These are phyloP conservation scores for Ichneumon xanthorius DNA, from an alignment of 2,888 invertebrate species.

Conservation along the genomic window DNA sequence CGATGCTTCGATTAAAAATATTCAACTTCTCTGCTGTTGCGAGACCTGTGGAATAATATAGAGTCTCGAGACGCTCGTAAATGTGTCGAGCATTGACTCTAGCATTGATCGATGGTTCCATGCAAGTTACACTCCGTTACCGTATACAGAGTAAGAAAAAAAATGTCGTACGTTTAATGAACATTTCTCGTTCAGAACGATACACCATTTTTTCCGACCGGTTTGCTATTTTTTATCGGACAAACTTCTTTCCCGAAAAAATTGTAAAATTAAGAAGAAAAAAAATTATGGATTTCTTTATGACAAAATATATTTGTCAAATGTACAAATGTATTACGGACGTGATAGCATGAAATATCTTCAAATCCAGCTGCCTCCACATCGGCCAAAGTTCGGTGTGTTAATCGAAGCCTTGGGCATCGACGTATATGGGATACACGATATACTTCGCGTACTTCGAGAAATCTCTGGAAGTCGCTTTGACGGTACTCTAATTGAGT, in stretches of 20 bases:
- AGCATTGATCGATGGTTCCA: background rate
- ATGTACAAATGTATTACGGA: no score
- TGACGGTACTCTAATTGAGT: constrained; percentile 6
- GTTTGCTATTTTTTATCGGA: no score
- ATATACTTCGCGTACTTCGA: background rate
- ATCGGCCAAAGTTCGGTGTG: background rate
- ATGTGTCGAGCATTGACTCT: background rate
- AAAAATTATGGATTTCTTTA: no score
- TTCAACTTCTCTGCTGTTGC: background rate
- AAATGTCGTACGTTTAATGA: no score
- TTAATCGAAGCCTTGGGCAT: background rate
- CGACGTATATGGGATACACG: no score
- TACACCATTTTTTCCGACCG: no score
- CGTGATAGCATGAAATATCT: constrained; percentile 10
- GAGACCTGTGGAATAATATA: background rate
- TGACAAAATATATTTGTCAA: no score
- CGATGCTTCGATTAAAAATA: background rate
- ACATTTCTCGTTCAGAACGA: no score
- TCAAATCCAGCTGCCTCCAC: constrained; percentile 3
- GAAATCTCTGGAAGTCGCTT: constrained; percentile 9
- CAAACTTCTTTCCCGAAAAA: no score
- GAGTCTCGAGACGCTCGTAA: background rate
- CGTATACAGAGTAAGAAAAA: no score
- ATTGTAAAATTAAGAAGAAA: no score
- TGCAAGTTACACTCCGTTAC: no score